These are phyloP conservation scores for Phylloscopus trochilus DNA, from an alignment of 2,113 vertebrate species.

Conservation along the genomic window DNA sequence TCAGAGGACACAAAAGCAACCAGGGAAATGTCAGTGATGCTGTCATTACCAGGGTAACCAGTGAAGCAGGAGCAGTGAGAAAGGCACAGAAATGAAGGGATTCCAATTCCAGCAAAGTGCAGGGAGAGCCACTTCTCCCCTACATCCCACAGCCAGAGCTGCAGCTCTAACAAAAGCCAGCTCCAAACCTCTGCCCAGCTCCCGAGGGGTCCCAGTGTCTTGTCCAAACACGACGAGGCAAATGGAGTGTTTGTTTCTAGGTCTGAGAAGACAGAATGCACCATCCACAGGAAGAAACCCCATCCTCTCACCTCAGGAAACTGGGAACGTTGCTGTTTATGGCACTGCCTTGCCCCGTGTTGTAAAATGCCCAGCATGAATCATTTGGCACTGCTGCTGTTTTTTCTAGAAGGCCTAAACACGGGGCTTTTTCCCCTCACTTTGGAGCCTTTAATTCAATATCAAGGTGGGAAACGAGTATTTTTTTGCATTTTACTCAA, in stretches of 20 bases:
- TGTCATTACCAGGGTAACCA: neutral
- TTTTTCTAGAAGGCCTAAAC: constrained; percentile 1
- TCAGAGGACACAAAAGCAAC: neutral
- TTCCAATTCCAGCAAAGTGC: neutral
- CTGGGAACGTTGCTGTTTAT: neutral
- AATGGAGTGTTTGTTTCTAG: neutral
- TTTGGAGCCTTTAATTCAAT: neutral
- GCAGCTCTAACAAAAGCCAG: neutral
- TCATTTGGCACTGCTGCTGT: neutral
- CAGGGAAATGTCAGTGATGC: neutral
- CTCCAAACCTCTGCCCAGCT: neutral
- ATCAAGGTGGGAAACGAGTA: constrained; percentile 1
- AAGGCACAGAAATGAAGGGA: neutral
- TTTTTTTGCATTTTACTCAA: constrained; percentile 24
- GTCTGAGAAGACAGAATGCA: neutral
- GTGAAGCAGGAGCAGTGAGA: neutral
- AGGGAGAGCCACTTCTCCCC: neutral
- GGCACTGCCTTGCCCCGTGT: neutral
- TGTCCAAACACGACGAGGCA: neutral
- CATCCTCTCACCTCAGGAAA: neutral
- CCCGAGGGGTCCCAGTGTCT: neutral
- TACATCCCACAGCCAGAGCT: neutral
- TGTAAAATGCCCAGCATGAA: neutral
- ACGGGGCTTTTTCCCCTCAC: neutral
- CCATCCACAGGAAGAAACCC: neutral